These are phyloP conservation scores for Papilio glaucus DNA, from an alignment of 1,140 invertebrate genomes.

Conservation along the genomic window DNA sequence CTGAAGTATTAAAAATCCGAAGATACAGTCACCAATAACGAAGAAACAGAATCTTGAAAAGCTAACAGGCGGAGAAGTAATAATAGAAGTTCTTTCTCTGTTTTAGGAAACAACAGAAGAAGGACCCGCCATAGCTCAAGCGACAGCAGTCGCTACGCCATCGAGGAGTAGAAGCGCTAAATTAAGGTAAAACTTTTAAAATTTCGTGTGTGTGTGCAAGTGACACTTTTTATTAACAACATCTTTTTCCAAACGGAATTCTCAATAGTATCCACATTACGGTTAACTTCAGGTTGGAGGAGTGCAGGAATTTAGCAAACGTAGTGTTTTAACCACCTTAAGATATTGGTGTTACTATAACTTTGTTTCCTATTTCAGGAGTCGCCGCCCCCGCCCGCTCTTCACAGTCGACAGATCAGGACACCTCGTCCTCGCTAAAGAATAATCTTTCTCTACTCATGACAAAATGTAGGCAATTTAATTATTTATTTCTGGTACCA, in stretches of 20 bases:
- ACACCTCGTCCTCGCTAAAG: constrained; percentile 66
- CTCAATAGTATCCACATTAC: background rate
- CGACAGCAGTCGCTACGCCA: constrained; percentile 58
- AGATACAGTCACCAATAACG: no score
- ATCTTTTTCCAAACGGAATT: no score
- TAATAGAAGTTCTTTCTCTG: no score
- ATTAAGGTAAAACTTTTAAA: constrained; percentile 59
- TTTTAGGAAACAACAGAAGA: no score
- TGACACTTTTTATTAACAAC: no score
- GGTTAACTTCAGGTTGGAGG: no score
- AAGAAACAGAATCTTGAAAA: no score
- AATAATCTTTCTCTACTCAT: constrained; percentile 42
- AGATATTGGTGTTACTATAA: constrained; percentile 11
- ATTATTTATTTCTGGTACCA: background rate
- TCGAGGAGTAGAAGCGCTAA: constrained; percentile 64
- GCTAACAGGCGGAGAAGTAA: no score
- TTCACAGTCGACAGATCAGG: constrained; percentile 73
- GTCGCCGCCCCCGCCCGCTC: constrained; percentile 65
- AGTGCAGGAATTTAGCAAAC: background rate
- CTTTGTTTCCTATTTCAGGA: constrained; percentile 57
- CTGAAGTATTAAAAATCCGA: no score
- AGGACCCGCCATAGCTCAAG: constrained; percentile 19
- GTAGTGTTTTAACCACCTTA: no score
- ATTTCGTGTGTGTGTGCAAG: no score
- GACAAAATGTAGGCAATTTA: background rate